Conservation (phyloP, 2,888 invertebrate species). For the Hydraecia micacea region DNA sequence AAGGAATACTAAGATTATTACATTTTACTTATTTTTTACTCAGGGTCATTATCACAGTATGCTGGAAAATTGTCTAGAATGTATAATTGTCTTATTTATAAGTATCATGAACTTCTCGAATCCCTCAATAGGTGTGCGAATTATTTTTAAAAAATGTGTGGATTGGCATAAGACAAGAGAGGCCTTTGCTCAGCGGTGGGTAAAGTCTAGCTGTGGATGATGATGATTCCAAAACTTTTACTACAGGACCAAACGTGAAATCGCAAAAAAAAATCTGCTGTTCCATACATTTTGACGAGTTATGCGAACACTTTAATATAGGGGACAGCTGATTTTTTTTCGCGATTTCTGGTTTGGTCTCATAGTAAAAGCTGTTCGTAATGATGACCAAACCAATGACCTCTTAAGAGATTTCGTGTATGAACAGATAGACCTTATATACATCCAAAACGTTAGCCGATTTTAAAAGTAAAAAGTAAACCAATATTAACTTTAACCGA, state of each 20-base stretch:
- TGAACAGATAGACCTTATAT: too few relatives aligned
- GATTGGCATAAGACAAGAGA: too few relatives aligned
- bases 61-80: neutral
- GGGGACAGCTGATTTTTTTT: too few relatives aligned
- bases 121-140: neutral
- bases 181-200: neutral
- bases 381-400: too few relatives aligned
- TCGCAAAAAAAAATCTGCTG: too few relatives aligned
- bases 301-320: too few relatives aligned
- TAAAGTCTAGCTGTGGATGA: neutral
- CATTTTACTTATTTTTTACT: neutral
- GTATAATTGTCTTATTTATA: neutral
- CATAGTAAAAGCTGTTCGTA: too few relatives aligned
- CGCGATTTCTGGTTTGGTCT: too few relatives aligned
- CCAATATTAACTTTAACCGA: neutral
- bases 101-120: neutral
- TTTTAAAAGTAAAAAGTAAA: neutral
- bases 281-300: too few relatives aligned
- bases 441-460: neutral
- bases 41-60: neutral
- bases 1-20: conserved; percentile 2
- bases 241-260: too few relatives aligned
- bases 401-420: too few relatives aligned
- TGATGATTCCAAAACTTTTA: neutral
- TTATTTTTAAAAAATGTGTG: too few relatives aligned